These are phyloP conservation scores for Lagopus muta DNA, from an alignment of 2,113 vertebrate species.

Conservation along the genomic window DNA sequence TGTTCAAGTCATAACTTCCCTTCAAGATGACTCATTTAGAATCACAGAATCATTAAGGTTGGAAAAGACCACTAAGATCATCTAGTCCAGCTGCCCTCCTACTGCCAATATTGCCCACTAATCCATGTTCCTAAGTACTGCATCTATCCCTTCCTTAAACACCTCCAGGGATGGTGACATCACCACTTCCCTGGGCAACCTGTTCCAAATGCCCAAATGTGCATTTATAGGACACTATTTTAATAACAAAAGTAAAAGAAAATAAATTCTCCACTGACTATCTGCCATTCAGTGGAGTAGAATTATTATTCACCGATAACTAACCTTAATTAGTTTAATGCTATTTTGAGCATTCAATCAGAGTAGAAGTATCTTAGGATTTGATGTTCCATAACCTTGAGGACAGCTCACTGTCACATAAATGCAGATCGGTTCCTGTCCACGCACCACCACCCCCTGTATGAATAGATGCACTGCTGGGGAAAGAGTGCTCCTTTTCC, in stretches of 20 bases:
- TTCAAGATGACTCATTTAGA: not conserved
- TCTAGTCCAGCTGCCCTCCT: too few species aligned
- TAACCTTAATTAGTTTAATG: constrained; percentile 6
- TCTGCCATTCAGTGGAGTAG: not conserved
- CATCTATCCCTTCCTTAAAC: too few species aligned
- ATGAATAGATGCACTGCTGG: not conserved
- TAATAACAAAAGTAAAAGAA: not conserved
- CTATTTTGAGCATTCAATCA: constrained; percentile 18
- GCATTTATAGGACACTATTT: not conserved
- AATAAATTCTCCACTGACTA: not conserved
- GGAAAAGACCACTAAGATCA: too few species aligned
- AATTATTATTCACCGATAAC: not conserved
- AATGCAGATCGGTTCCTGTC: not conserved
- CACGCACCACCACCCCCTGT: not conserved
- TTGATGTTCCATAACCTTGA: not conserved
- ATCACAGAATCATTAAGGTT: too few species aligned
- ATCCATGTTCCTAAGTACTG: too few species aligned
- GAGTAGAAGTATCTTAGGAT: not conserved
- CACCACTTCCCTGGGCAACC: too few species aligned
- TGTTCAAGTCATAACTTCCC: not conserved
- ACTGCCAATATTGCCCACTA: too few species aligned
- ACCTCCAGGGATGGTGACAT: too few species aligned
- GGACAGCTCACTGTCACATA: not conserved
- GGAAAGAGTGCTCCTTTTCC: not conserved
- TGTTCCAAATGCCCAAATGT: too few species aligned